Base-by-base conservation (phyloP, 2,888 invertebrate species). In the Folsomia manolachei region DNA sequence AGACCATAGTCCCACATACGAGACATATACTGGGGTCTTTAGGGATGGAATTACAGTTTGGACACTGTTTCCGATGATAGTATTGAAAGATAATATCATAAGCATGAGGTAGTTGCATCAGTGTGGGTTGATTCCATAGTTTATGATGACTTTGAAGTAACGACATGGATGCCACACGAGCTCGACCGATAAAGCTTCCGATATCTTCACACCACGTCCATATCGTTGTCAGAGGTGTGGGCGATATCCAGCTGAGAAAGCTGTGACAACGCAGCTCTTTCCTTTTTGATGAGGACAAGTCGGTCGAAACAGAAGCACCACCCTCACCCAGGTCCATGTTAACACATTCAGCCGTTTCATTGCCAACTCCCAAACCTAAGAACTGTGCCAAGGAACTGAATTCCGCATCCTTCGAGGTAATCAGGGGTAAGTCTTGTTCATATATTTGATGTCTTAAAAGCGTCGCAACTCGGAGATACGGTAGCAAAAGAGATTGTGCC, bases 11-110 rank as follows among this genome's bases (percentile, higher is more conserved):
- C 78, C 95, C 96, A 85, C 97, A 97, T 73, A 96, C 86, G 81
- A 97, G 88, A 84, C 97, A 97, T 79, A 97, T 90, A 80, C 93
- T 93, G 51, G 95, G 93, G 85, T 97, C 93, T 82, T 90, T 90
- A 78, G 97, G 97, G 82, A 94, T 90, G 78, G 90, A 90, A 82
- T 92, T 91, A 86, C 97, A 97, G 82, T 92, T 91, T 80, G 88
- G 88, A 85, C 97, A 97, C 75, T 90, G 90, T 81, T 92, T 88
- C 84, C 93, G 91, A 84, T 96, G 94, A 86, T 96, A 97, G 86
- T 92, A 93, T 89, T 93, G 82, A 84, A 95, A 95, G 76, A 95
- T 89, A 81, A 91, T 90, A 85, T 97, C 97, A 85, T 97, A 97
- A 83, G 93, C 92, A 74, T 90, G 88, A 69, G 97, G 97, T 84